Conservation (phyloP, 2,797 vertebrate species). For the Heterohyrax brucei region DNA sequence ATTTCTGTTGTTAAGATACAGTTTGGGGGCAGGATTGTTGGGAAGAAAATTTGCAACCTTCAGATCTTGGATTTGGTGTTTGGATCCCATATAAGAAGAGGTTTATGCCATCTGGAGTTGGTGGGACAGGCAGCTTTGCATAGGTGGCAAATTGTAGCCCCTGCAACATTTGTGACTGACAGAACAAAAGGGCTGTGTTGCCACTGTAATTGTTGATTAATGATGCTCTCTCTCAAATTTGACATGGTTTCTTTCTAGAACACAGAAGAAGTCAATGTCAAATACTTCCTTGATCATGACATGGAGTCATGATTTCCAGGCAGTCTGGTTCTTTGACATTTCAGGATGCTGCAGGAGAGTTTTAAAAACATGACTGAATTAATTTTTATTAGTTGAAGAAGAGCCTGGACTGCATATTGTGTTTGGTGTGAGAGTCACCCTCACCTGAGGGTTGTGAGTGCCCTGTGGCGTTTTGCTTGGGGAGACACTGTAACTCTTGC, state of each 20-base stretch:
- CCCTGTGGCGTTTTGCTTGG: background rate
- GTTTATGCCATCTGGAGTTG: background rate
- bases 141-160: conserved; percentile 2
- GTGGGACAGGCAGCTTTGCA: background rate
- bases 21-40: background rate
- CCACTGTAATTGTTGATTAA: conserved; percentile 76
- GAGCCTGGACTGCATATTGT: background rate
- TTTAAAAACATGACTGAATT: conserved; percentile 3
- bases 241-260: conserved; percentile 73
- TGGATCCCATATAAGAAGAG: background rate
- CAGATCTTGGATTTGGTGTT: background rate
- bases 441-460: background rate
- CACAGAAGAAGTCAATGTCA: conserved; percentile 78
- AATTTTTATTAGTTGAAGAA: conserved; percentile 57
- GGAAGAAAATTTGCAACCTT: background rate
- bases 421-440: background rate
- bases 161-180: conserved; percentile 57
- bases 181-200: conserved; percentile 80
- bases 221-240: conserved; percentile 67
- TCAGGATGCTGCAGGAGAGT: conserved; percentile 21
- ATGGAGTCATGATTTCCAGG: conserved; percentile 57
- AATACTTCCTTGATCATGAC: conserved; percentile 72
- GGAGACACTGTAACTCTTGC: background rate
- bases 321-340: conserved; percentile 61
- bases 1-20: background rate